Evolutionary conservation across 2,888 invertebrate species (phyloP).

Genomic region (Campopleginae sp.): DNA sequence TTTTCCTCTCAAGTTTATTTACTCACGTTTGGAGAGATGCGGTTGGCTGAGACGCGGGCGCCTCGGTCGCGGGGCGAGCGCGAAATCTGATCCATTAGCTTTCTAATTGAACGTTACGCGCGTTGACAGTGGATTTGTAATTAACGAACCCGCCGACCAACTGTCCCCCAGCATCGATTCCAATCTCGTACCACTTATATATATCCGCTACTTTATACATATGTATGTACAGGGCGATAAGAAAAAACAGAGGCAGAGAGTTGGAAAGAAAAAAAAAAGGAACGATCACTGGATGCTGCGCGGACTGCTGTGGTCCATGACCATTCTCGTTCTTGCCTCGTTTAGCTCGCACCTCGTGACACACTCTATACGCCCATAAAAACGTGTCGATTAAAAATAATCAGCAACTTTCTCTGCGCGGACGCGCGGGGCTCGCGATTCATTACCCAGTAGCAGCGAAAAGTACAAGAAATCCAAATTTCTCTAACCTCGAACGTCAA

Average conservation of each 20-base stretch:
- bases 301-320: constrained; percentile 1
- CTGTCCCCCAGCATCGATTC: constrained; percentile 50
- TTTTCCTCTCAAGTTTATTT: constrained; percentile 29
- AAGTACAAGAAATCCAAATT: constrained; percentile 16
- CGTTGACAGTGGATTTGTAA: constrained; percentile 78
- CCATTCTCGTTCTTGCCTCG: constrained; percentile 25
- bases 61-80: constrained; percentile 55
- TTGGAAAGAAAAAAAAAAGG: background rate
- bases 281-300: constrained; percentile 7
- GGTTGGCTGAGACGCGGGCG: constrained; percentile 2
- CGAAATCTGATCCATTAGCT: constrained; percentile 79
- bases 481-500: background rate
- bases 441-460: constrained; percentile 9
- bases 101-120: constrained; percentile 79
- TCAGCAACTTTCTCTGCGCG: constrained; percentile 48
- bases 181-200: constrained; percentile 51
- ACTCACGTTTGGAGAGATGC: constrained; percentile 39
- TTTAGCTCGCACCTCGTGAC: constrained; percentile 19
- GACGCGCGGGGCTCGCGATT: constrained; percentile 30
- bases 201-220: constrained; percentile 27
- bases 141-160: constrained; percentile 72
- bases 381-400: constrained; percentile 39
- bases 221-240: constrained; percentile 14
- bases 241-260: constrained; percentile 8
- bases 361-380: constrained; percentile 13